phyloP scores from a whole-genome alignment of 2,797 vertebrate species.

The Tinamus major region DNA sequence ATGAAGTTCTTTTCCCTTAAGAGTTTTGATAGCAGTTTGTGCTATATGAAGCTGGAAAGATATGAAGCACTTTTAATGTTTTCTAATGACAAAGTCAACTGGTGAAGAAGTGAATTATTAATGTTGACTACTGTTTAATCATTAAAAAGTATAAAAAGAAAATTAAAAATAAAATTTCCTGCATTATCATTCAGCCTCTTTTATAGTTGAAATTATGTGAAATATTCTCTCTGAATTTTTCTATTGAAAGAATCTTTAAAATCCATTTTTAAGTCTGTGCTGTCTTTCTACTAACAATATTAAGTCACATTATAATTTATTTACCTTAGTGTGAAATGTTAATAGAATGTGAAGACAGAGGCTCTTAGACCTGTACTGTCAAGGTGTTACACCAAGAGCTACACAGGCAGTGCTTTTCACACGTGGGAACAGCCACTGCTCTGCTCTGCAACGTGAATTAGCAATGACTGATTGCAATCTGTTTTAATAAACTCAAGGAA shows the following conservation, averaged over 20 bases:
- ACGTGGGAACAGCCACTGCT: conserved; percentile 37
- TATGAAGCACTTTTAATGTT: not conserved
- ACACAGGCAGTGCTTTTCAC: not conserved
- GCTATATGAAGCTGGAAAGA: not conserved
- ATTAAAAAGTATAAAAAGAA: not conserved
- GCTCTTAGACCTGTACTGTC: not conserved
- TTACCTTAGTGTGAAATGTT: conserved; percentile 38
- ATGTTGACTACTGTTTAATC: not conserved
- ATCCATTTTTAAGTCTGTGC: not conserved
- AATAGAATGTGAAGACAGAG: conserved; percentile 52
- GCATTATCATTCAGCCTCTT: not conserved
- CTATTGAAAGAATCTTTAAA: not conserved
- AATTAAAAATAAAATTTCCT: too few relatives aligned
- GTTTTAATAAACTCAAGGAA: conserved; percentile 73
- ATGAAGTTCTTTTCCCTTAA: not conserved
- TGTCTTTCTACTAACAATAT: not conserved
- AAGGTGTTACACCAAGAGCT: not conserved
- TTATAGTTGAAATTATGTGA: not conserved
- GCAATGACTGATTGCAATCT: conserved; percentile 71
- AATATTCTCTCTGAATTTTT: not conserved
- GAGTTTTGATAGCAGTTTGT: not conserved
- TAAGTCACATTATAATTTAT: conserved; percentile 47
- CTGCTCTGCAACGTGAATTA: conserved; percentile 61
- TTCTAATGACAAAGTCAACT: not conserved
- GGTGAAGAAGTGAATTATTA: not conserved